phyloP scores from a whole-genome alignment of 2,888 invertebrate species.

The Camponotus fellah region DNA sequence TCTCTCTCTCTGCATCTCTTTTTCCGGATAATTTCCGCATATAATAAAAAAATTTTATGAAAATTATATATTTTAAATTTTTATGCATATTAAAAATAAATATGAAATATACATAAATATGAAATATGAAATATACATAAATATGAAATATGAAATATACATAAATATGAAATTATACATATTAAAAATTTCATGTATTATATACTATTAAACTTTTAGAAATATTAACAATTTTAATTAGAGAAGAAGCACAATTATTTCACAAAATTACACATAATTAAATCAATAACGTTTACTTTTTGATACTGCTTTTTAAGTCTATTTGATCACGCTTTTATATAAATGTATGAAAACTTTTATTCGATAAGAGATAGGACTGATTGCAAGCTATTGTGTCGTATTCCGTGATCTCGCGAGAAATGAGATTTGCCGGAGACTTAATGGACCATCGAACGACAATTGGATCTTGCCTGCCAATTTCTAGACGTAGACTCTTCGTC shows the following conservation, averaged over 20 bases:
- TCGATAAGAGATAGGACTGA: not conserved
- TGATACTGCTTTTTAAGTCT: not conserved
- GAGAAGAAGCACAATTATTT: not conserved
- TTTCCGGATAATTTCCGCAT: not conserved
- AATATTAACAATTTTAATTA: not conserved
- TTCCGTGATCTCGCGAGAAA: slow-evolving; percentile 41
- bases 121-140: not conserved
- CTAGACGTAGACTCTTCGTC: slow-evolving; percentile 13
- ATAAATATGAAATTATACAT: not conserved
- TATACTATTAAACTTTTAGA: not conserved
- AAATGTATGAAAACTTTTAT: slow-evolving; percentile 6
- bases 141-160: no score
- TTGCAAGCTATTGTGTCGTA: slow-evolving; percentile 35
- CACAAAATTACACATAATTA: not conserved
- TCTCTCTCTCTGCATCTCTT: not conserved
- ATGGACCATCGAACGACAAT: slow-evolving; percentile 64
- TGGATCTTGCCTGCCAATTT: slow-evolving; percentile 50
- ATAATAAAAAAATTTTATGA: not conserved
- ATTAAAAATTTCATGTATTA: not conserved
- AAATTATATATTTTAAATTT: not conserved
- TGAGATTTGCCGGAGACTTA: slow-evolving; percentile 56
- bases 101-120: not conserved
- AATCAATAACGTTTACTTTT: not conserved
- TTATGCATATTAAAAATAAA: not conserved
- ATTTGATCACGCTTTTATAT: not conserved